Conservation (phyloP, 1,140 invertebrate genomes). For the Oppia nitens region DNA sequence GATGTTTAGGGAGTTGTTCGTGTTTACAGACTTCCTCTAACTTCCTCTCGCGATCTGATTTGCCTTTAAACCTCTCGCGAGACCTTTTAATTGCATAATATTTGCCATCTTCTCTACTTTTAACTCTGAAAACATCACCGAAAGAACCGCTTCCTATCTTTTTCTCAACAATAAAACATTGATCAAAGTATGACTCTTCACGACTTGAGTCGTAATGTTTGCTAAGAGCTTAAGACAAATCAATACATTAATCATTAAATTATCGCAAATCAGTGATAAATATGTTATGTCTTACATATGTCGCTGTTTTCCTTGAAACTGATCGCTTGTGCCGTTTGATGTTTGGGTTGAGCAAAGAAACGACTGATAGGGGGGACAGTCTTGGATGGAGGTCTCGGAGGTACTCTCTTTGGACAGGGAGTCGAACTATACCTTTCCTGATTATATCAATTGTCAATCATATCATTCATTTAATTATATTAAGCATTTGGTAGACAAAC, state of each 20-base stretch:
- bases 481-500: constrained; percentile 19
- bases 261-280: background rate
- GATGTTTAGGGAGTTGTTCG: constrained; percentile 44
- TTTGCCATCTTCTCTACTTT: constrained; percentile 42
- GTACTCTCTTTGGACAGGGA: constrained; percentile 18
- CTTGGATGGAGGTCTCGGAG: constrained; percentile 30
- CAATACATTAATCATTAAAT: background rate
- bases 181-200: constrained; percentile 34
- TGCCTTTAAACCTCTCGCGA: constrained; percentile 39
- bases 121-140: constrained; percentile 49
- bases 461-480: background rate
- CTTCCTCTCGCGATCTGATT: constrained; percentile 39
- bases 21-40: constrained; percentile 51
- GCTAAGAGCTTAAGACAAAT: constrained; percentile 13
- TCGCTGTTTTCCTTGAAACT: constrained; percentile 28
- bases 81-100: constrained; percentile 51
- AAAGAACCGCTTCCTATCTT: constrained; percentile 53
- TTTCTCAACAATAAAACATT: constrained; percentile 42
- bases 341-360: constrained; percentile 22
- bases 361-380: constrained; percentile 29
- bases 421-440: constrained; percentile 7
- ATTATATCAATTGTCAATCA: background rate
- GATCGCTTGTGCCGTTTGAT: constrained; percentile 27
- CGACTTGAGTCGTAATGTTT: constrained; percentile 27
- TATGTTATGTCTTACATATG: constrained; percentile 23